phyloP scores from a whole-genome alignment of 2,113 vertebrate genomes.

The Esox niger region DNA sequence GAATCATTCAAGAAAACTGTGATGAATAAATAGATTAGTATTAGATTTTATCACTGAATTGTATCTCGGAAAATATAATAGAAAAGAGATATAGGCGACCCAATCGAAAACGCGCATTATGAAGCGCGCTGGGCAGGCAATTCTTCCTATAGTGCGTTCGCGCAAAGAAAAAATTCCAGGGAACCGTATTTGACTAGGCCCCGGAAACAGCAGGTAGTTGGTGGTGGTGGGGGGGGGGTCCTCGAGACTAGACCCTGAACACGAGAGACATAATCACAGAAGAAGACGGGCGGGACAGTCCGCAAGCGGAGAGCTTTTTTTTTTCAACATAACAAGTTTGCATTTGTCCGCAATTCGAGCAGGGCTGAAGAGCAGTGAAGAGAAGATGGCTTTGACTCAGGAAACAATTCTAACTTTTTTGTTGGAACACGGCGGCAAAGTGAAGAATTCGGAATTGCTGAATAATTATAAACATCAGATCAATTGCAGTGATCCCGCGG shows the following conservation, averaged over 20 bases:
- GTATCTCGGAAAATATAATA: too few relatives aligned
- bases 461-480: slow-evolving; percentile 75
- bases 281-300: background rate
- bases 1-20: too few relatives aligned
- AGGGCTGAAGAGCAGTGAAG: background rate
- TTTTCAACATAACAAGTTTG: background rate
- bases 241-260: background rate
- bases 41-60: too few relatives aligned
- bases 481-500: slow-evolving; percentile 69
- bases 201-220: slow-evolving; percentile 74
- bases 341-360: background rate
- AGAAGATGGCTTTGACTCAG: slow-evolving; percentile 74
- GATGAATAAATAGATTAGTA: background rate
- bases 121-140: background rate
- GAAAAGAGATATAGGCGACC: background rate
- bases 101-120: background rate
- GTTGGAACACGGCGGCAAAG: slow-evolving; percentile 79
- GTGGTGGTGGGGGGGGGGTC: too few relatives aligned
- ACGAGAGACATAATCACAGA: background rate
- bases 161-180: background rate
- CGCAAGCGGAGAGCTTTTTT: background rate
- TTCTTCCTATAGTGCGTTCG: background rate
- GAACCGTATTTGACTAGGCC: slow-evolving; percentile 16
- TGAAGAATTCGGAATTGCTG: slow-evolving; percentile 79
- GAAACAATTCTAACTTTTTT: slow-evolving; percentile 79